phyloP scores from a whole-genome alignment of 2,888 invertebrate genomes.

The Incurvaria masculella region DNA sequence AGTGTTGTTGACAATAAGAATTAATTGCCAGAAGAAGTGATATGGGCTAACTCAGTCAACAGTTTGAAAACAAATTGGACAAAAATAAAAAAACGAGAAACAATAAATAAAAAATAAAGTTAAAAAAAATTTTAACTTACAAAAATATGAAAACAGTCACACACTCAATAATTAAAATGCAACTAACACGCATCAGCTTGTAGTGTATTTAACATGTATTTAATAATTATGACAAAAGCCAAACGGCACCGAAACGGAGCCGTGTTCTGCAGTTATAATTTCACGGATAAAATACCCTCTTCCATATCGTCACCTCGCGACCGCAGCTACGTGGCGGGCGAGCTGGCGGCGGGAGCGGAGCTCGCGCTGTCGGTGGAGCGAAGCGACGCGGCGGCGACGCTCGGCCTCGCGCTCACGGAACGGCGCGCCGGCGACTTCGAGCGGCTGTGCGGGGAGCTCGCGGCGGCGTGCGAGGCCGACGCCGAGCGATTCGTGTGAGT shows the following conservation, averaged over 20 bases:
- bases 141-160: too few relatives aligned
- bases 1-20: too few relatives aligned
- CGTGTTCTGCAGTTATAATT: constrained; percentile 14
- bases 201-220: neutral
- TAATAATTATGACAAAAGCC: neutral
- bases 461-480: constrained; percentile 22
- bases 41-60: too few relatives aligned
- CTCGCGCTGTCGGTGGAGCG: constrained; percentile 27
- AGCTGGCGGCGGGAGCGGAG: constrained; percentile 22
- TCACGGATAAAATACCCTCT: neutral
- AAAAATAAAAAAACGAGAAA: too few relatives aligned
- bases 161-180: too few relatives aligned
- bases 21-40: too few relatives aligned
- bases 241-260: constrained; percentile 9
- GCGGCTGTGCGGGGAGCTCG: constrained; percentile 26
- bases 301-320: neutral
- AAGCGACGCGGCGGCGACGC: constrained; percentile 14
- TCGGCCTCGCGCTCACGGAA: constrained; percentile 24
- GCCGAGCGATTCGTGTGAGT: constrained; percentile 23
- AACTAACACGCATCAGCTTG: too few relatives aligned
- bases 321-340: constrained; percentile 30
- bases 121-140: too few relatives aligned
- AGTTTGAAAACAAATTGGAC: too few relatives aligned
- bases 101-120: too few relatives aligned
- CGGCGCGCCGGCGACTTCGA: constrained; percentile 20